A percentile compares a stretch with the other conserved stretches of the same genome.
Evolutionary conservation across 2,113 vertebrate species (phyloP).

Genomic region (Corvus moneduloides): DNA sequence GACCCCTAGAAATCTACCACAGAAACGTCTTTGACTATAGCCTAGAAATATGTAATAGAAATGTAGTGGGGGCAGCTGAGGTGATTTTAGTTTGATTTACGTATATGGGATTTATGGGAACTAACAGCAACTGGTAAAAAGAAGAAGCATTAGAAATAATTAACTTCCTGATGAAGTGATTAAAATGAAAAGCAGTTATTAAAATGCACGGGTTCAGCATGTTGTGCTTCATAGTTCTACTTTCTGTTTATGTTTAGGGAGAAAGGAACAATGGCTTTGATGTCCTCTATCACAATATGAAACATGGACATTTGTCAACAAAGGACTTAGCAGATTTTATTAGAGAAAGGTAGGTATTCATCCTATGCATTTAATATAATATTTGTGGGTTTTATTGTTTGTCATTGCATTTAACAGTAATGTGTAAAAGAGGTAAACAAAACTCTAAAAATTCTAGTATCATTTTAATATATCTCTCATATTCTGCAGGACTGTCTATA

Average conservation of each 20-base stretch:
- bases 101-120: not conserved
- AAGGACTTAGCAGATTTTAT: slow-evolving; percentile 97
- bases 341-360: slow-evolving; percentile 88
- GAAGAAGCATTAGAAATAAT: not conserved
- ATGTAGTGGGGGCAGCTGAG: not conserved
- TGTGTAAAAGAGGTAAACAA: not conserved
- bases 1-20: not conserved
- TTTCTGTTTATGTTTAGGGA: slow-evolving; percentile 76
- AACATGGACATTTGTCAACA: slow-evolving; percentile 94
- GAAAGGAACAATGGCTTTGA: slow-evolving; percentile 98
- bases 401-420: not conserved
- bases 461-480: not conserved
- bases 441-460: not conserved
- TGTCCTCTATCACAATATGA: slow-evolving; percentile 98
- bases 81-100: not conserved
- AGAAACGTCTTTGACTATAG: not conserved
- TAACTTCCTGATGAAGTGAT: not conserved
- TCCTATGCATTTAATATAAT: not conserved
- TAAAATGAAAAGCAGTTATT: not conserved
- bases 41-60: not conserved
- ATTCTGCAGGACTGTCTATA: not conserved
- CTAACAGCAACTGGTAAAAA: not conserved
- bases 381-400: not conserved
- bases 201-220: not conserved
- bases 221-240: not conserved